Percentiles rank a stretch among this genome's conserved stretches.
Conservation (phyloP, 2,113 vertebrate species). For the Piprites chloris region DNA sequence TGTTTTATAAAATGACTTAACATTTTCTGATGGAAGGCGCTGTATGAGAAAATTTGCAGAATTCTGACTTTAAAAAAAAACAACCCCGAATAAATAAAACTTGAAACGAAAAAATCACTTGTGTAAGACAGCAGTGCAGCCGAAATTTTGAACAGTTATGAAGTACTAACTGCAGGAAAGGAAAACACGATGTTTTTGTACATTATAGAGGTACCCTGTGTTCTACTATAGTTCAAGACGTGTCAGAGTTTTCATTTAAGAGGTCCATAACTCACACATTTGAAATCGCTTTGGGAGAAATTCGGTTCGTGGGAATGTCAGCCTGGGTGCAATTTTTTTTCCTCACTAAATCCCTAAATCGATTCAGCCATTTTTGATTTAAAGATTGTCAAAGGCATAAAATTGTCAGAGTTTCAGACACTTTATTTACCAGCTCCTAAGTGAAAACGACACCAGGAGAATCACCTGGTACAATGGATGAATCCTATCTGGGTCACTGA, state of each 20-base stretch:
- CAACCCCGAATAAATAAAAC: not conserved
- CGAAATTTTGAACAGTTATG: not conserved
- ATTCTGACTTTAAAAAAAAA: not conserved
- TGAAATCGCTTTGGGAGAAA: conserved; percentile 51
- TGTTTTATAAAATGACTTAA: not conserved
- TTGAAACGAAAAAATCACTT: not conserved
- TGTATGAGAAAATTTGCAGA: not conserved
- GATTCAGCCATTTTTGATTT: conserved; percentile 65
- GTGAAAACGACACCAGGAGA: conserved; percentile 6
- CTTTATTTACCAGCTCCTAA: conserved; percentile 48
- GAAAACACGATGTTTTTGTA: conserved; percentile 6
- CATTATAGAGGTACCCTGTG: not conserved
- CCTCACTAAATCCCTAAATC: conserved; percentile 59
- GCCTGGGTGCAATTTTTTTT: conserved; percentile 15
- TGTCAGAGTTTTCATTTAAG: conserved; percentile 53
- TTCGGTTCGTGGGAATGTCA: conserved; percentile 33
- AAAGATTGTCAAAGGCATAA: conserved; percentile 63
- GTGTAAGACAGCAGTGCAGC: not conserved
- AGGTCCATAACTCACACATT: conserved; percentile 52
- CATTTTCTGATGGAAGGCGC: not conserved
- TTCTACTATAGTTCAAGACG: conserved; percentile 15
- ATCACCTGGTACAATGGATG: conserved; percentile 2
- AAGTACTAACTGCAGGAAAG: not conserved
- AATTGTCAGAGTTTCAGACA: conserved; percentile 56
- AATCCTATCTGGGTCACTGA: conserved; percentile 19